Base-by-base conservation (phyloP, 2,888 invertebrate genomes). In the Trissolcus brochymenae region DNA sequence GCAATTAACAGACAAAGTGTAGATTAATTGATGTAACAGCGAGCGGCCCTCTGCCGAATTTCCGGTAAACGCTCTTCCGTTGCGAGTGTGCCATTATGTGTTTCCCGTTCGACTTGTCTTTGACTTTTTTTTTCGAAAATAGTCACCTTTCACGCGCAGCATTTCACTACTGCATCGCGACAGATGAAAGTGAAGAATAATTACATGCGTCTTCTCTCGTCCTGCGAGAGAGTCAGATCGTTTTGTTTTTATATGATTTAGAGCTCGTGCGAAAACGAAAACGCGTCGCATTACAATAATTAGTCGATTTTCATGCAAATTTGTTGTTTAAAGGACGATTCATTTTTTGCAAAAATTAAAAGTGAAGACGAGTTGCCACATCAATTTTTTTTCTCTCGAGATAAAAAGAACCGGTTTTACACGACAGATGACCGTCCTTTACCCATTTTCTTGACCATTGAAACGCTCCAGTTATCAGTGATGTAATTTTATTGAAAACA, bases 361-460 rank as follows among this genome's bases (percentile, higher is more conserved):
- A 4, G 11, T 51, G 57, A 60, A 73, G 60, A 73, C 35, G 59
- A 35, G 11, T 60, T 65, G 19, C 53, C 49, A 40, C 59, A 66
- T 16, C 29, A n/a, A n/a, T 35, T 53, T 50, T 65, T n/a, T 54
- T 53, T 17, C 21, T 29, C 13, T 4, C 49, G 16, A 6, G 11
- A 25, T 70, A 53, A 51, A 64, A 61, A 60, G 49, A 77, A 74
- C 78, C 66, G 70, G 74, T 77, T 66, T 40, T 7, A 17, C 19
- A 4, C 51, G 19, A 51, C 11, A 17, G 11, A 17, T 17, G 62
- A 59, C 40, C 79, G 82, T 82, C 85, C 85, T 86, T 84, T 84
- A 83, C 84, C 85, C 56, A 81, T 81, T 83, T 82, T 77, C 77
- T 68, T 67, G 54, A 40, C 71, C 75, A 60, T 73, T 67, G 76